These are phyloP conservation scores for Squalus acanthias DNA, from an alignment of 2,797 vertebrate genomes.

Conservation along the genomic window DNA sequence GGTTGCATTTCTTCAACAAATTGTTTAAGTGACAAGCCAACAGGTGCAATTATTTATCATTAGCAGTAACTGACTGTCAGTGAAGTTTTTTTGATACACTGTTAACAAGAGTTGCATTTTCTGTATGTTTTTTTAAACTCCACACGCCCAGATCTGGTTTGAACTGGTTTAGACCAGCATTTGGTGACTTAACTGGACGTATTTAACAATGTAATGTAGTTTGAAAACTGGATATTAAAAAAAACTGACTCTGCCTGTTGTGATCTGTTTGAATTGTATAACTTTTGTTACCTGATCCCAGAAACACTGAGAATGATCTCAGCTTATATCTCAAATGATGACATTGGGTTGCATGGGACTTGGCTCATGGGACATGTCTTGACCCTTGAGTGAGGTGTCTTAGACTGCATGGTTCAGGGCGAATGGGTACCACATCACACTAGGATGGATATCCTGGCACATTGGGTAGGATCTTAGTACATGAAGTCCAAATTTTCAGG, in stretches of 20 bases:
- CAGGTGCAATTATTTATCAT: neutral
- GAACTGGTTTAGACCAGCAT: neutral
- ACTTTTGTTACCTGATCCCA: neutral
- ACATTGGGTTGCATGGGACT: neutral
- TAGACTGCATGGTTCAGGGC: neutral
- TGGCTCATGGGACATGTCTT: neutral
- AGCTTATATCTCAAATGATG: neutral
- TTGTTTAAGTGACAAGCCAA: neutral
- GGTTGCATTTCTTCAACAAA: neutral
- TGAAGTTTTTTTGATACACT: neutral
- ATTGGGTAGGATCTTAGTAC: neutral
- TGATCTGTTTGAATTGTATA: neutral
- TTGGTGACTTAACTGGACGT: neutral
- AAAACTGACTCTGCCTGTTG: neutral
- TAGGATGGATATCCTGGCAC: neutral
- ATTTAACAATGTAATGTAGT: conserved; percentile 19
- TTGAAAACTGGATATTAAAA: conserved; percentile 23
- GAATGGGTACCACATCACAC: neutral
- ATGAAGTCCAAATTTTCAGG: too few species aligned
- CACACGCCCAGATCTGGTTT: neutral
- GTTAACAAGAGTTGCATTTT: conserved; percentile 17
- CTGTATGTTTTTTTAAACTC: neutral
- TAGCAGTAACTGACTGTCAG: neutral
- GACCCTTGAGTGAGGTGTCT: neutral
- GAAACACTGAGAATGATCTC: neutral